Base-by-base conservation (phyloP, 2,888 invertebrate species). In the Lasioglossum calceatum region DNA sequence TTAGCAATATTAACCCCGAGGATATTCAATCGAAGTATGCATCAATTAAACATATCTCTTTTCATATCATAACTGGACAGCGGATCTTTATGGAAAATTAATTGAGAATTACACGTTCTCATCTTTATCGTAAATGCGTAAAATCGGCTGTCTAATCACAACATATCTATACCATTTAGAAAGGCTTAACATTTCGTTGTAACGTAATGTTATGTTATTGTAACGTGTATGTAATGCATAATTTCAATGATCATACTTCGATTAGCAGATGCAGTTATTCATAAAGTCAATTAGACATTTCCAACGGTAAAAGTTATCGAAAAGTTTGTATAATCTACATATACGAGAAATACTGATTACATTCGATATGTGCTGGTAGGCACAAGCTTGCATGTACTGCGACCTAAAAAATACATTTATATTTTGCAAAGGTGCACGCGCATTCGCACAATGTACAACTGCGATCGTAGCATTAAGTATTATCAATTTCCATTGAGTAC, bases 391-490 rank as follows among this genome's bases (percentile, higher is more conserved):
- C 85, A 84, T 58, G 50, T 50, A 75, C 36, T 76, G 71, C 61
- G 64, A 54, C 44, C 58, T 50, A 50, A 76, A 64, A 71, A 71
- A 42, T 14, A 19, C 47, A 79, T 75, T 44, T 85, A 84, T 85
- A 85, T 85, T 85, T 85, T 85, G 84, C 75, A 84, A 84, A 64
- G 27, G 47, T 85, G 77, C 85, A 79, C 84, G 47, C 79, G 75
- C 42, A 54, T 54, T 78, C 44, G 50, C 19, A 75, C 58, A 79
- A 42, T 50, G n/a, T 83, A 75, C 64, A 54, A 85, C 61, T 74
- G 58, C 19, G 32, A 74, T 82, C 39, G 67, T 70, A 78, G 73
- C 54, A 14, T 82, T 84, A 70, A 32, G 42, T 44, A 8, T n/a
- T 12, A 58, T 1, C n/a, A 72, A 77, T 36, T 79, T 75, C 50